phyloP scores from a whole-genome alignment of 1,140 invertebrate genomes.

The Drosophila sproati region DNA sequence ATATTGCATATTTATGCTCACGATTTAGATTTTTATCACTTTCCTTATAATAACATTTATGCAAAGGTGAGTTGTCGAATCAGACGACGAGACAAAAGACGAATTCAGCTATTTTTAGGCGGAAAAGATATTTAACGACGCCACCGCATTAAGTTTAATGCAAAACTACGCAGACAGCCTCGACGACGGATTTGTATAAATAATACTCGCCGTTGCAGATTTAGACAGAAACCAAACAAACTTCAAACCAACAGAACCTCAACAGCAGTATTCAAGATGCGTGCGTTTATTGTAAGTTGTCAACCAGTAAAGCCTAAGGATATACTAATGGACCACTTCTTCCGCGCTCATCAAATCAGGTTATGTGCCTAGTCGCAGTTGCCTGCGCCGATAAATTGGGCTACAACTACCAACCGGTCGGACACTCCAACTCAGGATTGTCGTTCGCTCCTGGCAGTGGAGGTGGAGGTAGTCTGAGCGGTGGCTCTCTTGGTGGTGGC shows the following conservation, averaged over 20 bases:
- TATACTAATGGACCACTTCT: conserved; percentile 38
- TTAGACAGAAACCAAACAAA: conserved; percentile 65
- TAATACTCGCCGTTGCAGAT: conserved; percentile 45
- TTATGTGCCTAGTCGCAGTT: conserved; percentile 74
- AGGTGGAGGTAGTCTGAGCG: conserved; percentile 26
- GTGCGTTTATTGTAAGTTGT: conserved; percentile 74
- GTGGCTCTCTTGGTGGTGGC: conserved; percentile 5
- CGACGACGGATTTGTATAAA: conserved; percentile 74
- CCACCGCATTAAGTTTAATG: conserved; percentile 65
- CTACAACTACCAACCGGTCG: conserved; percentile 79
- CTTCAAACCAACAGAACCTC: conserved; percentile 69
- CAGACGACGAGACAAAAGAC: conserved; percentile 58
- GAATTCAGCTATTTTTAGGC: conserved; percentile 66
- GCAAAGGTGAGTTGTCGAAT: conserved; percentile 61
- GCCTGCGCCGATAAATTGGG: conserved; percentile 78
- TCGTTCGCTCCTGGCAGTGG: conserved; percentile 65
- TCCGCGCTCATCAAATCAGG: conserved; percentile 22
- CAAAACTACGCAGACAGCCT: conserved; percentile 66
- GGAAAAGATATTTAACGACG: conserved; percentile 72
- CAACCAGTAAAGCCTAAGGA: neutral
- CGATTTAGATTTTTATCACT: conserved; percentile 62
- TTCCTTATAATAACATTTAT: conserved; percentile 79
- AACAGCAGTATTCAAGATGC: conserved; percentile 69
- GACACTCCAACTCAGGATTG: conserved; percentile 62
- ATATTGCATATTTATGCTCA: conserved; percentile 75